Base-by-base conservation (phyloP, 1,140 invertebrate genomes). In the Drosophila punjabiensis region DNA sequence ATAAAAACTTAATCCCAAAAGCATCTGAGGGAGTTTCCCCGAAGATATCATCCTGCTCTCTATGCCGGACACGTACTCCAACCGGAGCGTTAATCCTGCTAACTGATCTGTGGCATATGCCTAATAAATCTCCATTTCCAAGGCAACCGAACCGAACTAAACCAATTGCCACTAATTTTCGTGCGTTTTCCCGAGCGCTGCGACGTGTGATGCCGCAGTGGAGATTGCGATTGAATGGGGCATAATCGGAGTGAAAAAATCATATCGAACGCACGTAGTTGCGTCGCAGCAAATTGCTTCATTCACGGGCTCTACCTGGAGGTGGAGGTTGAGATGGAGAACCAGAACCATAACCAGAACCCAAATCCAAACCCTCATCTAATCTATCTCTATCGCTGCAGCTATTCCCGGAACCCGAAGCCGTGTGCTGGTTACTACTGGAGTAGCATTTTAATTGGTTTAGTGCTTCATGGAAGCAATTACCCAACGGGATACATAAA, bases 161-260 rank as follows among this genome's bases (percentile, higher is more conserved):
- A 78, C 82, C 85, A 89, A 88, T 88, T 88, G 85, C 74, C 48
- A 85, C 84, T 88, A 88, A 88, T 88, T 88, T 89, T 88, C 35
- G 68, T 89, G 84, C 84, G 84, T 88, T 88, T 88, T 88, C 63
- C 89, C 77, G 84, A 55, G 52, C 85, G 60, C 39, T 14, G 68
- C 71, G 76, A 70, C 82, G 83, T 86, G 83, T 73, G 83, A 86
- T 79, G 82, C 61, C 64, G 63, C 32, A 45, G 50, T 32, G 45
- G 39, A 60, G 79, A 83, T 83, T 69, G 82, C 81, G 59, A 84
- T 78, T 56, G 52, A 76, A 64, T 39, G 68, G 55, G 20, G 30
- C 35, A 41, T 61, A 80, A 62, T 74, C 39, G 59, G 52, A 37
- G 39, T 39, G 39, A 63, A 53, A 53, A 47, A 74, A 63, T 62